These are phyloP conservation scores for Tetraodon nigroviridis DNA, from an alignment of 2,113 vertebrate species.

Conservation along the genomic window DNA sequence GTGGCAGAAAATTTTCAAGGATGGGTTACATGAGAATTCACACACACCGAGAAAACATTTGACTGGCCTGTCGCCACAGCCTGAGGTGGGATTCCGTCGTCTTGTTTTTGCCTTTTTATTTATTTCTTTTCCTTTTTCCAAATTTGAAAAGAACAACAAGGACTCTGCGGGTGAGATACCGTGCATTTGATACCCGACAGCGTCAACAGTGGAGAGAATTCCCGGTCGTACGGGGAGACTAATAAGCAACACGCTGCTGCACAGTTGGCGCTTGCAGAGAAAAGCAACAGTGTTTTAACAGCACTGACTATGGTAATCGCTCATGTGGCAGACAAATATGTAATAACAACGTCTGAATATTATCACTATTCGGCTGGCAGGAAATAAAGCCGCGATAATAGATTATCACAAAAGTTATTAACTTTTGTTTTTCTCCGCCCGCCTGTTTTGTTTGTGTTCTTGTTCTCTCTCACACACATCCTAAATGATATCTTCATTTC, in stretches of 20 bases:
- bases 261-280: too few species aligned
- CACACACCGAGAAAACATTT: background rate
- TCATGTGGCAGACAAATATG: too few species aligned
- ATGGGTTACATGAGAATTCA: conserved; percentile 2
- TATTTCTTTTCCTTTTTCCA: background rate
- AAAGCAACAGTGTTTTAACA: too few species aligned
- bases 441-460: background rate
- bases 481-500: background rate
- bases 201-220: background rate
- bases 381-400: too few species aligned
- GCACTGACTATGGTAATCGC: too few species aligned
- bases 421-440: background rate
- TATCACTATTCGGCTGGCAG: too few species aligned
- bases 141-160: background rate
- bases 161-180: background rate
- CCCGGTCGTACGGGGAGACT: background rate
- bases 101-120: background rate
- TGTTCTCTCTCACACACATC: background rate
- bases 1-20: conserved; percentile 11
- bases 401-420: too few species aligned
- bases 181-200: background rate
- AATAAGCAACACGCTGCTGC: too few species aligned
- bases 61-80: conserved; percentile 7
- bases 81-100: conserved; percentile 14
- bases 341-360: too few species aligned